Conservation (phyloP, 2,888 invertebrate genomes). For the Atrina japonica region DNA sequence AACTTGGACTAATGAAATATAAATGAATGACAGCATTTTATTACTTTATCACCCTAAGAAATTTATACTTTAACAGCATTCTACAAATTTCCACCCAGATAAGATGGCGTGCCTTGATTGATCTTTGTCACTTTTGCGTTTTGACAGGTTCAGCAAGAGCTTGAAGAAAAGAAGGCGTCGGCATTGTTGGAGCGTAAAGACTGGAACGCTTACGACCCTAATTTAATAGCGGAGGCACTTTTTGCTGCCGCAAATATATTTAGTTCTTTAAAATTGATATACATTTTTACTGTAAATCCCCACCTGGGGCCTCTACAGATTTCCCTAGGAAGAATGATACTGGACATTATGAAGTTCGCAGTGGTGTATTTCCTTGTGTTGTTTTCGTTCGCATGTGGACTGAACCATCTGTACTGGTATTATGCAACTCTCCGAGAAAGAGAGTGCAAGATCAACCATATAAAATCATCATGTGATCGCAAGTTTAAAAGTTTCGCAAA, state of each 20-base stretch:
- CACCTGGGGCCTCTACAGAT: conserved; percentile 96
- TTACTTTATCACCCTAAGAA: too few relatives aligned
- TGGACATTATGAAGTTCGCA: conserved; percentile 95
- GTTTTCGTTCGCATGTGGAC: conserved; percentile 95
- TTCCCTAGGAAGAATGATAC: conserved; percentile 88
- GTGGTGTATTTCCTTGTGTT: conserved; percentile 89
- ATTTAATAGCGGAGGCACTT: conserved; percentile 88
- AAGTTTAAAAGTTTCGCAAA: conserved; percentile 80
- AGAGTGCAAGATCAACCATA: conserved; percentile 60
- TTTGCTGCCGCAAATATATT: conserved; percentile 99
- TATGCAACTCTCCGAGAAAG: conserved; percentile 72
- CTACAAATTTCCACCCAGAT: too few relatives aligned
- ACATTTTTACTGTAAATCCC: conserved; percentile 95
- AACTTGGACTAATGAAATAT: too few relatives aligned
- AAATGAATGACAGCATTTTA: too few relatives aligned
- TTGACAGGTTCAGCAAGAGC: conserved; percentile 68
- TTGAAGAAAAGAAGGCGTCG: conserved; percentile 48
- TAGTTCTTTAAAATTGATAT: conserved; percentile 94
- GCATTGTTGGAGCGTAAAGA: conserved; percentile 85
- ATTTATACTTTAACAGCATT: too few relatives aligned
- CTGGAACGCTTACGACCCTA: conserved; percentile 99
- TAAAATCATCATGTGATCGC: conserved; percentile 76
- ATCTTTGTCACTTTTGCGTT: too few relatives aligned
- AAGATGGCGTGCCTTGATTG: too few relatives aligned
- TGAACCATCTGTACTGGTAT: conserved; percentile 95